Evolutionary conservation across 2,797 vertebrate species (phyloP).

Genomic region (Oreochromis mossambicus): DNA sequence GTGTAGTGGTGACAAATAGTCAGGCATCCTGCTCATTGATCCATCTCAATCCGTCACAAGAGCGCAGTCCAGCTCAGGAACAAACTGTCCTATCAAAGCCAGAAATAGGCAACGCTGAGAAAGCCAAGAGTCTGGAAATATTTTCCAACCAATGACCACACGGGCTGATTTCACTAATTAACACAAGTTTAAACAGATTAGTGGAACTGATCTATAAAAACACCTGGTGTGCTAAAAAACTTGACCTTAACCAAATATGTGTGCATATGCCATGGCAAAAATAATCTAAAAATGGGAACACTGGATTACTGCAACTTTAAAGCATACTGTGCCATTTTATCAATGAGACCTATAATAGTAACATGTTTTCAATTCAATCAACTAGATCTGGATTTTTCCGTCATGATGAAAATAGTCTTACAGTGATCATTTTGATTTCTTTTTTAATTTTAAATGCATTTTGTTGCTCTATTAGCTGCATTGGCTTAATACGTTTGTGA

Average conservation of each 20-base stretch:
- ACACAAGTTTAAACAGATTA: slow-evolving; percentile 1
- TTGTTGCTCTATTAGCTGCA: background rate
- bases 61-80: slow-evolving; percentile 34
- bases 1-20: slow-evolving; percentile 53
- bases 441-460: slow-evolving; percentile 2
- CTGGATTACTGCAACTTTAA: background rate
- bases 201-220: background rate
- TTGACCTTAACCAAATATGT: background rate
- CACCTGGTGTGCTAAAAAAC: background rate
- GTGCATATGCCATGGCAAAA: background rate
- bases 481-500: background rate
- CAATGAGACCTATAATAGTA: background rate
- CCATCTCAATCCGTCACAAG: slow-evolving; percentile 55
- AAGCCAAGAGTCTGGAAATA: slow-evolving; percentile 3
- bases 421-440: background rate
- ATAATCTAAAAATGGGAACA: background rate
- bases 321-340: background rate
- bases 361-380: background rate
- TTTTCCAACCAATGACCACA: background rate
- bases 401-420: background rate
- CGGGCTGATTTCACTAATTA: slow-evolving; percentile 12
- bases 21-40: slow-evolving; percentile 57
- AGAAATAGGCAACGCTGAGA: slow-evolving; percentile 9
- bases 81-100: slow-evolving; percentile 25
- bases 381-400: background rate